Evolutionary conservation across 2,113 vertebrate genomes (phyloP), one percentile per base, ranked within the genome.

Genomic region (Rhynchomys soricoides): DNA sequence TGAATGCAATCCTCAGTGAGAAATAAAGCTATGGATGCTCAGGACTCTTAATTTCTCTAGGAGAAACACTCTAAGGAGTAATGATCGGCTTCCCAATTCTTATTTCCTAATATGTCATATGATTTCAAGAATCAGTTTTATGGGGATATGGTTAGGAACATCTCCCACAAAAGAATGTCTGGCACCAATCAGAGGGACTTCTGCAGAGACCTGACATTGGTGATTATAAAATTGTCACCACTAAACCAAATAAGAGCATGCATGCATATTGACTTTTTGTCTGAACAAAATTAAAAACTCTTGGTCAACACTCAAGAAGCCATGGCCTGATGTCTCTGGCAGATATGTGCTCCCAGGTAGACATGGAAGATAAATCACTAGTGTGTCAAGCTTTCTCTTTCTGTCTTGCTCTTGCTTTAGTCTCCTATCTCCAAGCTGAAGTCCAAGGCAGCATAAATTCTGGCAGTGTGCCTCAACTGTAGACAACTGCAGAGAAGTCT

Each of bases 131-230:
- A 77, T 22, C 34, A 15, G 0, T 50, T 55, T 48, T 75, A n/a
- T 0, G 75, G 22, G n/a, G 0, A 37, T 64, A 37, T 71, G 0
- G 1, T 4, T 7, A 24, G 43, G 37, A 64, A 52, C 29, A 16
- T 73, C 3, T 90, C 0, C 64, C 12, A 11, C 8, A 68, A 52
- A 13, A 43, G 12, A 74, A 55, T 34, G 8, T 90, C 70, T 62
- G 40, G 37, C 0, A 13, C 22, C 11, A 55, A 11, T 50, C 12
- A 73, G 7, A 85, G 68, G 37, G 4, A 59, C 34, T 85, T 29
- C 16, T 88, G 37, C 2, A 52, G 17, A 74, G 34, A 40, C 19
- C 5, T 45, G 7, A 7, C 45, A 8, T 55, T 31, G 10, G 16
- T 48, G 43, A 64, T 48, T 74, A 40, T 24, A 78, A 31, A 34